Base-by-base conservation (phyloP, 1,140 invertebrate genomes). In the Caenorhabditis elegans region DNA sequence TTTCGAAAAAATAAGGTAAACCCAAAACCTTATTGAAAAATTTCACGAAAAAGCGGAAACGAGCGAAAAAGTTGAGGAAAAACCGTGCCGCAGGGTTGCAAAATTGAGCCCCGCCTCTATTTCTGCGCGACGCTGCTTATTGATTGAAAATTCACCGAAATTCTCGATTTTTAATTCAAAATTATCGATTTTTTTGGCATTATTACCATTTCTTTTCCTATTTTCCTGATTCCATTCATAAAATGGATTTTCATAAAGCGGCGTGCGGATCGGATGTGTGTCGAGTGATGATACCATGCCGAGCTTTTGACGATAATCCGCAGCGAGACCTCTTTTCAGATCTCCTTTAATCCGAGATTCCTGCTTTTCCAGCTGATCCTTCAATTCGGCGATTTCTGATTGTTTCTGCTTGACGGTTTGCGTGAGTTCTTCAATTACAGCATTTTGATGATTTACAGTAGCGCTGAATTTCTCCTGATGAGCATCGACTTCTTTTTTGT, bases 401-500 rank as follows among this genome's bases (percentile, higher is more conserved):
- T 43, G 5, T 26, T 22, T 70, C 34, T 28, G 26, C n/a, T 43
- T 70, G 1, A 10, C 22, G 60, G 13, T 39, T 70, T 43, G 3
- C 8, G 26, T 70, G 24, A 70, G 26, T 5, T 70, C 60, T 8
- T 43, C 34, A 39, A 70, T 70, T 2, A 28, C 11, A 3, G 6
- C 2, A 15, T 70, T 34, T 6, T 28, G 36, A 11, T 70, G 34
- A 11, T 13, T n/a, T 10, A 70, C 26, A 10, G 60, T 26, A 19
- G 60, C 28, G 15, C 43, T 34, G 13, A 11, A 70, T 22, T 70
- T 70, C n/a, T 31, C 34, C 22, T 70, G 36, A 1, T 22, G 60
- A 22, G 60, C 34, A 3, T 70, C 60, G 13, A 70, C 60, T 70
- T 70, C 60, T 43, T 70, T 70, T 26, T 70, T 70, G 34, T 70